phyloP scores from a whole-genome alignment of 2,888 invertebrate genomes.

The Acanthosepion lycidas region DNA sequence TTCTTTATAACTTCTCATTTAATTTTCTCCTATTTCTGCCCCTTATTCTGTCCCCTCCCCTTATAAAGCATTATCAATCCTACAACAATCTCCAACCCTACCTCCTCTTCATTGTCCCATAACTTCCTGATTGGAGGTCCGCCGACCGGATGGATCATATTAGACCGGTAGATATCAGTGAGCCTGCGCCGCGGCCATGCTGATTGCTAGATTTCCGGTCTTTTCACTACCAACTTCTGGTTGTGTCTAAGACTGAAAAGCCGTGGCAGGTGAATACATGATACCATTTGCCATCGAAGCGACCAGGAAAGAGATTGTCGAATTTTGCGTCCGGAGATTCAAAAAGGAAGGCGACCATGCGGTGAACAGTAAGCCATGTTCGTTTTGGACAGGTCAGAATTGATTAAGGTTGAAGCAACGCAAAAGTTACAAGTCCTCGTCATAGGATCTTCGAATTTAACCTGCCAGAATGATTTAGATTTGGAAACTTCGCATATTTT shows the following conservation, averaged over 20 bases:
- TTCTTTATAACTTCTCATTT: background rate
- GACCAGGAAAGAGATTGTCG: background rate
- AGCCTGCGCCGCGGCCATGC: background rate
- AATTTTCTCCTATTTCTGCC: background rate
- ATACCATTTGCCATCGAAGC: background rate
- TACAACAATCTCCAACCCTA: background rate
- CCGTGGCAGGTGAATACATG: background rate
- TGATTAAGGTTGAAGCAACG: background rate
- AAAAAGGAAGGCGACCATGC: background rate
- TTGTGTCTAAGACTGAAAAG: background rate
- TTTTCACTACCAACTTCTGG: background rate
- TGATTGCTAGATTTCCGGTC: constrained; percentile 21
- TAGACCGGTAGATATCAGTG: constrained; percentile 14
- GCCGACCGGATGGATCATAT: background rate
- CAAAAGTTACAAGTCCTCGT: background rate
- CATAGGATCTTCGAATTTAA: background rate
- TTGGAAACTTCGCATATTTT: background rate
- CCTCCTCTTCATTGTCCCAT: background rate
- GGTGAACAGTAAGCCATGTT: background rate
- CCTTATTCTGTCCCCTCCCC: background rate
- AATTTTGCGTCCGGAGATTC: background rate
- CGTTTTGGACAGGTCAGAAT: constrained; percentile 11
- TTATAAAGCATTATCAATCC: background rate
- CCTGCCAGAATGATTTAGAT: background rate
- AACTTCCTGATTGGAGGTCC: background rate